These are phyloP conservation scores for Prochilodus magdalenae DNA, from an alignment of 2,113 vertebrate genomes.

Conservation along the genomic window DNA sequence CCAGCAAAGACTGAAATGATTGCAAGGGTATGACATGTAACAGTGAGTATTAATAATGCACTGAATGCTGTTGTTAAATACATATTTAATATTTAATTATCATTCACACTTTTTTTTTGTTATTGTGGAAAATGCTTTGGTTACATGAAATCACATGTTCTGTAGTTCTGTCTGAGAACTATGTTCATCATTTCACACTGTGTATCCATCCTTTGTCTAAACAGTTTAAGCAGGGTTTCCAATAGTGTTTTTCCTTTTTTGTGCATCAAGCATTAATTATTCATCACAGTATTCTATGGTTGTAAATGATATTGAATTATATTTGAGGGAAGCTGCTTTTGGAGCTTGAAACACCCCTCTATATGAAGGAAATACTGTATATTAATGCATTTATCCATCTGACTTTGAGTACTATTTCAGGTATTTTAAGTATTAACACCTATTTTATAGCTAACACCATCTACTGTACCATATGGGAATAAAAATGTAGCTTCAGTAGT, in stretches of 20 bases:
- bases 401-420: conserved; percentile 63
- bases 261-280: neutral
- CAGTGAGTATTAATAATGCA: conserved; percentile 73
- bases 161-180: too few species aligned
- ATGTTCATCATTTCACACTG: neutral
- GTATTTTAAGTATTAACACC: conserved; percentile 51
- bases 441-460: conserved; percentile 33
- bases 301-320: conserved; percentile 26
- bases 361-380: conserved; percentile 56
- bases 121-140: conserved; percentile 4
- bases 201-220: conserved; percentile 15
- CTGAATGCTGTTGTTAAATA: conserved; percentile 64
- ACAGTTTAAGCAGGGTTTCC: conserved; percentile 6
- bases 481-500: neutral
- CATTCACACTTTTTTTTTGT: conserved; percentile 39
- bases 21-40: conserved; percentile 63
- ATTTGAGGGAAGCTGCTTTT: conserved; percentile 4
- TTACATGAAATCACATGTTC: neutral
- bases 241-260: neutral
- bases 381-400: conserved; percentile 64
- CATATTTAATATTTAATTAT: conserved; percentile 78
- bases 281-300: conserved; percentile 52
- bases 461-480: conserved; percentile 19
- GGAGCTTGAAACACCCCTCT: conserved; percentile 39
- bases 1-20: conserved; percentile 60